A percentile compares a stretch with the other conserved stretches of the same genome.
Evolutionary conservation across 1,140 invertebrate species (phyloP).

Genomic region (Pogonus chalceus): DNA sequence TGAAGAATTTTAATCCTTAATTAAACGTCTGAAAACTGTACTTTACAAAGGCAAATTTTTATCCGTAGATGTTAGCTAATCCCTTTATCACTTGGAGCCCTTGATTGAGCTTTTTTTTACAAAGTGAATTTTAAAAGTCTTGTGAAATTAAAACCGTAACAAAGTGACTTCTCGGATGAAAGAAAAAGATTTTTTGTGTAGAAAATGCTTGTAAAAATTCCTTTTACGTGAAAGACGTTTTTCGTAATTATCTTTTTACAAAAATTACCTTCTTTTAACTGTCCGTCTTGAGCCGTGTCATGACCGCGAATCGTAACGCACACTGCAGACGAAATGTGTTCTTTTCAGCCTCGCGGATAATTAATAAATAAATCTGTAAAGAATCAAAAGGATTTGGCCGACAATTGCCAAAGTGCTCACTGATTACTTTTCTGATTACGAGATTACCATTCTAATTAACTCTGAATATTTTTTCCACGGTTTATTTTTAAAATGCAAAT

Average conservation of each 20-base stretch:
- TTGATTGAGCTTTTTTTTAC: not conserved
- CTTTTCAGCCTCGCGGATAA: not conserved
- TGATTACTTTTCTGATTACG: slow-evolving; percentile 6
- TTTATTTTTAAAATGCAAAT: slow-evolving; percentile 8
- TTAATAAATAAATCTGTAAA: not conserved
- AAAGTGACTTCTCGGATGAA: not conserved
- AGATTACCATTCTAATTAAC: slow-evolving; percentile 7
- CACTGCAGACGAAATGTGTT: not conserved
- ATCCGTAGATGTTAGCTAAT: not conserved
- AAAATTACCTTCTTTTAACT: not conserved
- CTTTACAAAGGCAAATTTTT: not conserved
- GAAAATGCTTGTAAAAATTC: not conserved
- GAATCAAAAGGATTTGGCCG: slow-evolving; percentile 5
- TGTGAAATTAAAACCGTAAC: slow-evolving; percentile 1
- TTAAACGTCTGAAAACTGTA: not conserved
- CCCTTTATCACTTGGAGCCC: not conserved
- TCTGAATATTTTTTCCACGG: not conserved
- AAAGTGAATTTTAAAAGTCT: slow-evolving; percentile 4
- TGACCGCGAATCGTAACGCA: too few relatives aligned
- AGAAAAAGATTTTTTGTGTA: not conserved
- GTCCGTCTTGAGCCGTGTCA: too few relatives aligned
- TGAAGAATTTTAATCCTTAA: too few relatives aligned
- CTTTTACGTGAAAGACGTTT: not conserved
- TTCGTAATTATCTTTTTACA: not conserved
- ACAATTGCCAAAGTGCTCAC: not conserved